Evolutionary conservation across 2,888 invertebrate species (phyloP).

Genomic region (Tiliacea aurago): DNA sequence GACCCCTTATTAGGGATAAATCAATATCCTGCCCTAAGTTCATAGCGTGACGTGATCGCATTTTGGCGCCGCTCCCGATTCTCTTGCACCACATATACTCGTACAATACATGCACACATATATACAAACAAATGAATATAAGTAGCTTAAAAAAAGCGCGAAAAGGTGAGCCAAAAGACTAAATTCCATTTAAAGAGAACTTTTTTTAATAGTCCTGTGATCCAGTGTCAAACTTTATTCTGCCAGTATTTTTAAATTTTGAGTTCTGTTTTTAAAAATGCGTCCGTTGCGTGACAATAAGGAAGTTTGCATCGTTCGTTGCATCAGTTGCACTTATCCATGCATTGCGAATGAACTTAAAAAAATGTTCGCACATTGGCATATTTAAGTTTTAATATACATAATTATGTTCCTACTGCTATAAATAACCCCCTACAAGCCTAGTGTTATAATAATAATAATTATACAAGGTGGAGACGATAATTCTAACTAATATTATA

Average conservation of each 20-base stretch:
- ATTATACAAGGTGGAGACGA: neutral
- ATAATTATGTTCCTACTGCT: too few relatives aligned
- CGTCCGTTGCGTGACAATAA: neutral
- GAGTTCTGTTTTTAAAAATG: neutral
- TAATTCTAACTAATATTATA: too few relatives aligned
- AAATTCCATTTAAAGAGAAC: neutral
- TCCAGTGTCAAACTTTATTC: neutral
- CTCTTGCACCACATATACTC: constrained; percentile 57
- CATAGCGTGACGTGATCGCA: constrained; percentile 61
- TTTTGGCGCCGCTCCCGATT: constrained; percentile 68
- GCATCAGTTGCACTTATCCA: neutral
- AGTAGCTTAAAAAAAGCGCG: neutral
- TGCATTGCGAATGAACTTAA: neutral
- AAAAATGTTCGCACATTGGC: neutral
- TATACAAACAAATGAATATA: constrained; percentile 8
- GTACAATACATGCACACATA: constrained; percentile 25
- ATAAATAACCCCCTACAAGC: too few relatives aligned
- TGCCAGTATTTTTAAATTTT: neutral
- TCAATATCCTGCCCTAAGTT: constrained; percentile 81
- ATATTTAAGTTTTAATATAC: neutral
- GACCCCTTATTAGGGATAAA: constrained; percentile 67
- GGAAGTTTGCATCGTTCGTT: neutral
- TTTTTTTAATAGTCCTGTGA: neutral
- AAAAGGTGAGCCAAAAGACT: neutral
- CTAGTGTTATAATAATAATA: too few relatives aligned